A percentile compares a stretch with the other conserved stretches of the same genome.
phyloP scores from a whole-genome alignment of 37 sponge, comb jelly and placozoan genomes.

The Chondrilla cf. caribensis region DNA sequence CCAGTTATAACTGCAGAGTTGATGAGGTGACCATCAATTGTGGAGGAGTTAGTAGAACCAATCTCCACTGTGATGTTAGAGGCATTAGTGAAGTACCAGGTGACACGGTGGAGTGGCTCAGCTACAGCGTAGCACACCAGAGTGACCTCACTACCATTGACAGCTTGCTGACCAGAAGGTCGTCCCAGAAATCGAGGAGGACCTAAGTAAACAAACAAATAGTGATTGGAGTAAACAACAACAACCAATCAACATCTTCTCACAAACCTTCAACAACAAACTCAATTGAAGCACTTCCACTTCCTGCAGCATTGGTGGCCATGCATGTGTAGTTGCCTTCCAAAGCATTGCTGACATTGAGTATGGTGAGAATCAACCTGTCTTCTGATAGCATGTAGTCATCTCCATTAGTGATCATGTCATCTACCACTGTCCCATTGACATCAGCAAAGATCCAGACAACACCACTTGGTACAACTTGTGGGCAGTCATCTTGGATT shows the following conservation, averaged over 20 bases:
- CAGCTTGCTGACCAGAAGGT: constrained; percentile 33
- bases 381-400: neutral
- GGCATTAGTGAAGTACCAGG: constrained; percentile 42
- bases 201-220: constrained; percentile 32
- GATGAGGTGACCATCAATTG: neutral
- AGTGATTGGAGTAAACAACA: neutral
- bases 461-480: constrained; percentile 26
- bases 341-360: constrained; percentile 32
- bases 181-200: constrained; percentile 36
- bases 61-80: neutral
- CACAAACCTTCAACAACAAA: constrained; percentile 44
- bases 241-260: neutral
- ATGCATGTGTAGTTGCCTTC: constrained; percentile 60
- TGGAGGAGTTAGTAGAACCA: neutral
- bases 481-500: constrained; percentile 46
- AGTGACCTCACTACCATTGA: constrained; percentile 35
- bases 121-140: constrained; percentile 49
- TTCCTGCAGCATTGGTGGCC: constrained; percentile 64
- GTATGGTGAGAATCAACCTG: neutral
- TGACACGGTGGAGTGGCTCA: constrained; percentile 36
- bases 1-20: neutral
- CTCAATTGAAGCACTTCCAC: constrained; percentile 5
- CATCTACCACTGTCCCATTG: neutral
- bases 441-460: constrained; percentile 37
- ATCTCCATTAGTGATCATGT: constrained; percentile 9